A percentile compares a stretch with the other conserved stretches of the same genome.
Evolutionary conservation across 2,797 vertebrate genomes (phyloP).

Genomic region (Karalla daura): DNA sequence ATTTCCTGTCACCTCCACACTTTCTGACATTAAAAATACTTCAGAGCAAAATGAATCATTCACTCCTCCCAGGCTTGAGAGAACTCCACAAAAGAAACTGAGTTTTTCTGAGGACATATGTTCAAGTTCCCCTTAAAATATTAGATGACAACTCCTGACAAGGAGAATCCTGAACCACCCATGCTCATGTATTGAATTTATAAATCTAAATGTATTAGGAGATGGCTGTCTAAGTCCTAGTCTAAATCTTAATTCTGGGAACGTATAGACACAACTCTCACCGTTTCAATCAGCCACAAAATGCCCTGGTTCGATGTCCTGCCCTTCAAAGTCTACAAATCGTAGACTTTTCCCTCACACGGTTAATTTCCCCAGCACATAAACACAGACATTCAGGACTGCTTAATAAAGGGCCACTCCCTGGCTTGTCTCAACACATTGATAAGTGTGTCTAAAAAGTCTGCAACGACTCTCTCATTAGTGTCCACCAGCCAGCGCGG

Average conservation of each 20-base stretch:
- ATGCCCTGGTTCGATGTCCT: no score
- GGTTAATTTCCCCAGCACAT: neutral
- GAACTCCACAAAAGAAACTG: neutral
- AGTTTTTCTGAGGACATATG: neutral
- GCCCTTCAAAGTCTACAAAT: neutral
- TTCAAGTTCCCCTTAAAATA: neutral
- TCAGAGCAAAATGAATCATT: neutral
- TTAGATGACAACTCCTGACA: neutral
- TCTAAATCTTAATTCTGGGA: no score
- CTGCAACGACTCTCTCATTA: conserved; percentile 55
- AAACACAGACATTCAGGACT: neutral
- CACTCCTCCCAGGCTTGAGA: neutral
- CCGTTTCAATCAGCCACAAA: no score
- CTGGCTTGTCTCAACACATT: conserved; percentile 17
- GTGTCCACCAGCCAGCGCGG: conserved; percentile 44
- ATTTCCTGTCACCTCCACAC: neutral
- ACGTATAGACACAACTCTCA: no score
- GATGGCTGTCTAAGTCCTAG: no score
- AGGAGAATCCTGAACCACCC: neutral
- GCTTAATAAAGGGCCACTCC: conserved; percentile 9
- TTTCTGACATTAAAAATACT: neutral
- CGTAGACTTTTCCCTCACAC: neutral
- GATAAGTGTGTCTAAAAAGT: conserved; percentile 39
- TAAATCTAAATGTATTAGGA: neutral
- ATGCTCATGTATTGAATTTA: neutral